Conservation (phyloP, 1,140 invertebrate species). For the Triops longicaudatus region DNA sequence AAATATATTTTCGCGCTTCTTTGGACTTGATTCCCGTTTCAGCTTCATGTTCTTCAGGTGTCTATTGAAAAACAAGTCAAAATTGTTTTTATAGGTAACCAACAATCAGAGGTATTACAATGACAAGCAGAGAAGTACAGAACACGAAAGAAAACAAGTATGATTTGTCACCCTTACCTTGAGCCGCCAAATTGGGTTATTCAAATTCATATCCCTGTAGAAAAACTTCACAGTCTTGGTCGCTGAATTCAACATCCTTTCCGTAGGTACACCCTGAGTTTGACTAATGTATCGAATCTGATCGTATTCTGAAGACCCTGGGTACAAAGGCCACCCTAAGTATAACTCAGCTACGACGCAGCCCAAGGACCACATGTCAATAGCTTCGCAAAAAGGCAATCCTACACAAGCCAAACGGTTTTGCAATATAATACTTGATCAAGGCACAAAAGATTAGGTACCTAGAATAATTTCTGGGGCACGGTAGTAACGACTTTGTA, state of each 20-base stretch:
- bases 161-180: constrained; percentile 48
- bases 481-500: constrained; percentile 97
- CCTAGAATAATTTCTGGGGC: constrained; percentile 98
- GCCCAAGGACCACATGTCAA: constrained; percentile 99
- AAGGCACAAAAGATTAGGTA: constrained; percentile 25
- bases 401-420: constrained; percentile 37
- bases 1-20: constrained; percentile 98
- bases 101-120: constrained; percentile 18
- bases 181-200: constrained; percentile 94
- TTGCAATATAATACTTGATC: not conserved
- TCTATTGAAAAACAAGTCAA: constrained; percentile 39
- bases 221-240: constrained; percentile 99
- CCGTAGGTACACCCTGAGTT: constrained; percentile 88
- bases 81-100: constrained; percentile 37
- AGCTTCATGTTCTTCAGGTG: constrained; percentile 93
- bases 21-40: constrained; percentile 98
- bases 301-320: constrained; percentile 98
- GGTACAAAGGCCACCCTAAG: constrained; percentile 98
- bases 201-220: constrained; percentile 90
- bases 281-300: constrained; percentile 91
- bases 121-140: not conserved
- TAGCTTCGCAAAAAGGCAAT: constrained; percentile 97
- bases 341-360: constrained; percentile 99
- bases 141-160: not conserved
- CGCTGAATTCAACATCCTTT: constrained; percentile 97